Evolutionary conservation across 2,113 vertebrate genomes (phyloP).

Genomic region (Pao palembangensis): DNA sequence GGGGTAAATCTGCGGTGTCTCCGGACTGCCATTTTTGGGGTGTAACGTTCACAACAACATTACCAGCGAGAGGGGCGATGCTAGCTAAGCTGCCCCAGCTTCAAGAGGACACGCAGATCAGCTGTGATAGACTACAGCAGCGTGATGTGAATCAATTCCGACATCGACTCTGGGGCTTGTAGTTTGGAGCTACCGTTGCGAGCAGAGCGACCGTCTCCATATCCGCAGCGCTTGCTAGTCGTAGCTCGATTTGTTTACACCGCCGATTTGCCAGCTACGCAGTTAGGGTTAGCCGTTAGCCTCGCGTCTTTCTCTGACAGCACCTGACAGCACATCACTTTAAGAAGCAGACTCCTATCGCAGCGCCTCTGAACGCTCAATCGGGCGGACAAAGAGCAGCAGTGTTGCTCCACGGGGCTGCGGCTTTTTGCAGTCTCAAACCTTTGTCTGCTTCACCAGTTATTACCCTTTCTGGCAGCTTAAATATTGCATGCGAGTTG

Average conservation of each 20-base stretch:
- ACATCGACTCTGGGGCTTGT: slow-evolving; percentile 8
- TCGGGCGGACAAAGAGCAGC: slow-evolving; percentile 1
- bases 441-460: slow-evolving; percentile 65
- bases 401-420: slow-evolving; percentile 36
- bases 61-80: slow-evolving; percentile 42
- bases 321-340: slow-evolving; percentile 44
- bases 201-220: slow-evolving; percentile 30
- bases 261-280: slow-evolving; percentile 72
- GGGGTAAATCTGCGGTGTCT: slow-evolving; percentile 66
- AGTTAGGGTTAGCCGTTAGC: slow-evolving; percentile 65
- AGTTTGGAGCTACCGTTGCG: slow-evolving; percentile 9
- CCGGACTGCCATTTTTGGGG: slow-evolving; percentile 73
- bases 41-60: slow-evolving; percentile 72
- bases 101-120: slow-evolving; percentile 42
- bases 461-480: slow-evolving; percentile 37
- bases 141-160: slow-evolving; percentile 18
- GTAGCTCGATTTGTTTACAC: slow-evolving; percentile 71
- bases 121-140: slow-evolving; percentile 39
- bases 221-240: slow-evolving; percentile 40
- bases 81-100: slow-evolving; percentile 33
- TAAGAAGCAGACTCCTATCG: slow-evolving; percentile 8
- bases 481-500: slow-evolving; percentile 18
- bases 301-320: slow-evolving; percentile 29
- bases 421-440: slow-evolving; percentile 64
- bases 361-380: not conserved